A percentile compares a stretch with the other conserved stretches of the same genome.
Evolutionary conservation across 2,888 invertebrate species (phyloP).

Genomic region (Drosophila barbarae): DNA sequence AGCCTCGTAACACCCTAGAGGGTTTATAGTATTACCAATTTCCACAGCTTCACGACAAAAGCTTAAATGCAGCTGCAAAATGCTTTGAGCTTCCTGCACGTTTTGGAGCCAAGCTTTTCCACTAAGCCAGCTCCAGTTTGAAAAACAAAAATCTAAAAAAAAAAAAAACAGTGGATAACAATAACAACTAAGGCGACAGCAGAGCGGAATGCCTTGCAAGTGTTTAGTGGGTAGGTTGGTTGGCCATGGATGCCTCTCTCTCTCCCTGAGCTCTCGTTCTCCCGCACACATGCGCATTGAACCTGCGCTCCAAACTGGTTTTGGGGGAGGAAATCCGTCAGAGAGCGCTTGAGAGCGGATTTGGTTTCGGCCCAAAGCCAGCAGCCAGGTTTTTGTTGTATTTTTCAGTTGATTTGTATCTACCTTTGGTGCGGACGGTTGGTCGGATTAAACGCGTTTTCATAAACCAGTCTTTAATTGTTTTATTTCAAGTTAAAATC

Average conservation of each 20-base stretch:
- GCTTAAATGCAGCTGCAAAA: conserved; percentile 1
- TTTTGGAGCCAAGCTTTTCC: conserved; percentile 16
- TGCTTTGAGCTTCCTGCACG: conserved; percentile 14
- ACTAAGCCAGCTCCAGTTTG: conserved; percentile 20
- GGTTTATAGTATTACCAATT: conserved; percentile 1
- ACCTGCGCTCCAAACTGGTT: conserved; percentile 75
- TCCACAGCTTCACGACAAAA: conserved; percentile 5
- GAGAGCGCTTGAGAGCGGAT: conserved; percentile 16
- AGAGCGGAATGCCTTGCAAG: conserved; percentile 25
- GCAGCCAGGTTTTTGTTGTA: conserved; percentile 53
- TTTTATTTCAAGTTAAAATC: conserved; percentile 43
- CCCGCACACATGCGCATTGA: conserved; percentile 64
- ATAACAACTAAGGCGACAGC: conserved; percentile 5
- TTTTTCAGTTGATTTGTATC: conserved; percentile 72
- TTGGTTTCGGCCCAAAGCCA: conserved; percentile 43
- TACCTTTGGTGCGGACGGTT: conserved; percentile 76
- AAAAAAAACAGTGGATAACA: conserved; percentile 4
- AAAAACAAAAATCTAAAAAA: conserved; percentile 5
- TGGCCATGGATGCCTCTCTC: conserved; percentile 42
- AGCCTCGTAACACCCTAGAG: not conserved
- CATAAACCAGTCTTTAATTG: conserved; percentile 64
- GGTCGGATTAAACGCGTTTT: conserved; percentile 66
- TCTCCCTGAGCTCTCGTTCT: conserved; percentile 15
- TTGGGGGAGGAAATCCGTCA: conserved; percentile 69
- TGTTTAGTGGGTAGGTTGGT: conserved; percentile 28